Evolutionary conservation across 2,113 vertebrate genomes (phyloP).

Genomic region (Labeo rohita): DNA sequence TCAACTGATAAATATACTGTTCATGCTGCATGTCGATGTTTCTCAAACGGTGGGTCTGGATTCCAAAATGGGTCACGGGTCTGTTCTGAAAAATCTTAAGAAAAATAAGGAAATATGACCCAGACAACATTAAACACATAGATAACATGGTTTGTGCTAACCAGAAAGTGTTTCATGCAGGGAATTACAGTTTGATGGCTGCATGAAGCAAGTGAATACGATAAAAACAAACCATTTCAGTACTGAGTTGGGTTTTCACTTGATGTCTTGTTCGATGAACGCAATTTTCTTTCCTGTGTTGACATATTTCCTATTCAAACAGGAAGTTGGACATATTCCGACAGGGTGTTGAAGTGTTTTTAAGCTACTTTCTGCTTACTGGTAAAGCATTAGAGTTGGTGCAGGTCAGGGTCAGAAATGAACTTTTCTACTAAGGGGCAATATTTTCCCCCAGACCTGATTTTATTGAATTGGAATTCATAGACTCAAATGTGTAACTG

Average conservation of each 20-base stretch:
- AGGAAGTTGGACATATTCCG: conserved; percentile 18
- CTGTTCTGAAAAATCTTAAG: neutral
- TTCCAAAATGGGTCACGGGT: neutral
- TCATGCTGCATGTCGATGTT: neutral
- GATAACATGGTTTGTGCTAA: neutral
- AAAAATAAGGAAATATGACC: neutral
- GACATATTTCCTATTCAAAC: conserved; percentile 12
- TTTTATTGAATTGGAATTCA: neutral
- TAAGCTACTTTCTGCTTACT: neutral
- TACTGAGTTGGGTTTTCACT: neutral
- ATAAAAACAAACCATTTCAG: neutral
- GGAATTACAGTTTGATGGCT: neutral
- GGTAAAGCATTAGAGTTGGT: neutral
- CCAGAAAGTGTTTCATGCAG: neutral
- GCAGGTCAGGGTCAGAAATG: neutral
- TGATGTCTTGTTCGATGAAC: neutral
- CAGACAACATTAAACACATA: neutral
- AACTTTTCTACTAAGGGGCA: neutral
- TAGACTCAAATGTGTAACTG: neutral
- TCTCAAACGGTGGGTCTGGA: neutral
- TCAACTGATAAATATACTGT: neutral
- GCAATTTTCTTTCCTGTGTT: neutral
- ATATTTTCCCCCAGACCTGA: too few species aligned
- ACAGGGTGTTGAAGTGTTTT: neutral
- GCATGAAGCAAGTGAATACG: neutral